Evolutionary conservation across 2,113 vertebrate species (phyloP).

Genomic region (Tricholaema leucomelas): DNA sequence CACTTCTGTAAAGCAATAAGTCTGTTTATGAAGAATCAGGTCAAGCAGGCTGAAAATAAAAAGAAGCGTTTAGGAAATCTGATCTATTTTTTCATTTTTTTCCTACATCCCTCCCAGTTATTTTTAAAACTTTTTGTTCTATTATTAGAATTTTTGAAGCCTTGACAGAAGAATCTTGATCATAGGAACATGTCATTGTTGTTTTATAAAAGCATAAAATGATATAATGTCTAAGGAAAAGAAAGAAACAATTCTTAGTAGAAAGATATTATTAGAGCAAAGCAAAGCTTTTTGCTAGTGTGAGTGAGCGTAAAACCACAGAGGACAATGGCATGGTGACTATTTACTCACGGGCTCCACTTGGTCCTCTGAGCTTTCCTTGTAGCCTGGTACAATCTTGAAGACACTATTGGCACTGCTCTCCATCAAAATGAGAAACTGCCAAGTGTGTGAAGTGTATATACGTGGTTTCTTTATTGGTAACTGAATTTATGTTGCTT

Average conservation of each 20-base stretch:
- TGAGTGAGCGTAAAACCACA: not conserved
- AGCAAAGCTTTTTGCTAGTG: conserved; percentile 1
- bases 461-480: not conserved
- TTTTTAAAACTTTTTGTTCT: conserved; percentile 34
- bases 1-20: not conserved
- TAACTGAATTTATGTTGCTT: not conserved
- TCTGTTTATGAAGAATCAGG: not conserved
- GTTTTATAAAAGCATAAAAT: conserved; percentile 22
- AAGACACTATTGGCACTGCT: not conserved
- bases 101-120: not conserved
- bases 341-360: not conserved
- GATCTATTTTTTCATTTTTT: not conserved
- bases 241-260: conserved; percentile 58
- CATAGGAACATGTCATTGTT: conserved; percentile 16
- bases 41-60: conserved; percentile 25
- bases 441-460: not conserved
- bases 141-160: conserved; percentile 20
- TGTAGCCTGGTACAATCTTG: not conserved
- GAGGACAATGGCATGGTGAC: not conserved
- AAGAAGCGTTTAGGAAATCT: not conserved
- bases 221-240: conserved; percentile 42
- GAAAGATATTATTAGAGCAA: conserved; percentile 61
- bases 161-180: conserved; percentile 17
- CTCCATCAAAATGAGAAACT: not conserved
- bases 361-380: not conserved